Evolutionary conservation across 2,888 invertebrate species (phyloP).

Genomic region (Tachystola acroxantha): DNA sequence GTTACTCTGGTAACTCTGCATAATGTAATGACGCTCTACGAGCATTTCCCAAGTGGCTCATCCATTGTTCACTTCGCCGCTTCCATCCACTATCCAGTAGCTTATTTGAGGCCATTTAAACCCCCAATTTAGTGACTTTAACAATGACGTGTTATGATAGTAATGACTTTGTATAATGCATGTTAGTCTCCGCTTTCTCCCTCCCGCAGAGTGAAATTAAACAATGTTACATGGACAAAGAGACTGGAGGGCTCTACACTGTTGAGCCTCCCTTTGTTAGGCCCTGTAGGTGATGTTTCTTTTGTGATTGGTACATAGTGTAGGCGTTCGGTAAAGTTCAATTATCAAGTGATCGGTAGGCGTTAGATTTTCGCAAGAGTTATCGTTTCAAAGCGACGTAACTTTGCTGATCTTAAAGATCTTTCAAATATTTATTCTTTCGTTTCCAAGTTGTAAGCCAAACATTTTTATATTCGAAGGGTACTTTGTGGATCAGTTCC

Average conservation of each 20-base stretch:
- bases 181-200: neutral
- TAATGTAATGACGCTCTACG: too few species aligned
- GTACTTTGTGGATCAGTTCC: too few species aligned
- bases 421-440: too few species aligned
- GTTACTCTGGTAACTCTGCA: too few species aligned
- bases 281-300: constrained; percentile 51
- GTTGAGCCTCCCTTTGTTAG: constrained; percentile 52
- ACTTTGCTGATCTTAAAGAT: too few species aligned
- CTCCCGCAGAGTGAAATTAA: constrained; percentile 30
- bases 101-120: neutral
- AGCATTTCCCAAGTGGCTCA: neutral
- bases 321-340: too few species aligned
- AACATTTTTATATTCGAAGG: too few species aligned
- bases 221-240: constrained; percentile 68
- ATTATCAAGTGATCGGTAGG: too few species aligned
- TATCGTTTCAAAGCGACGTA: too few species aligned
- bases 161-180: constrained; percentile 3
- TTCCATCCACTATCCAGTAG: neutral
- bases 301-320: constrained; percentile 25
- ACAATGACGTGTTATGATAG: neutral
- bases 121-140: constrained; percentile 3
- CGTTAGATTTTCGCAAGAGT: too few species aligned
- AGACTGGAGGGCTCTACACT: constrained; percentile 53
- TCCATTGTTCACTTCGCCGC: neutral
- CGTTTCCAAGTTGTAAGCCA: too few species aligned